Conservation (phyloP, 2,797 vertebrate genomes). For the Hoplostethus atlanticus region DNA sequence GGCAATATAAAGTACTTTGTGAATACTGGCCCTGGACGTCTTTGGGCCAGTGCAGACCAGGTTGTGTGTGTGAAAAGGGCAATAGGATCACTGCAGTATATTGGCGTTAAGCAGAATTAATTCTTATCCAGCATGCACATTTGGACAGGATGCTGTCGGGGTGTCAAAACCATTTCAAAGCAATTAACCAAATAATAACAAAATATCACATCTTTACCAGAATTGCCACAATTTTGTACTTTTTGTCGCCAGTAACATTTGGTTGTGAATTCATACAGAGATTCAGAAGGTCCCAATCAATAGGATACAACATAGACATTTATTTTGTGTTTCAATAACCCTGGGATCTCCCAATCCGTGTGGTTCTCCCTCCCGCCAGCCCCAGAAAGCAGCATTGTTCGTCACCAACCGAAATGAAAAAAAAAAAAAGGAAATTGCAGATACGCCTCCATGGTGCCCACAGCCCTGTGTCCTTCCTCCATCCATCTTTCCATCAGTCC, state of each 20-base stretch:
- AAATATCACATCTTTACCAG: constrained; percentile 67
- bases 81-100: background rate
- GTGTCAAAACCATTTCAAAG: constrained; percentile 37
- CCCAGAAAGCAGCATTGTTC: constrained; percentile 81
- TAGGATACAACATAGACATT: constrained; percentile 81
- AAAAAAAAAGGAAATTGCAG: constrained; percentile 49
- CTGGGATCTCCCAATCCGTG: constrained; percentile 47
- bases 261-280: constrained; percentile 79
- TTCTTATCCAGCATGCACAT: constrained; percentile 55
- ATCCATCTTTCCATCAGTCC: constrained; percentile 27
- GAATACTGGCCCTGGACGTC: background rate
- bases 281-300: constrained; percentile 73
- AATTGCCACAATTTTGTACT: constrained; percentile 65
- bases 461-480: constrained; percentile 24
- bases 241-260: constrained; percentile 76
- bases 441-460: constrained; percentile 50
- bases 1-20: background rate
- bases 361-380: constrained; percentile 49
- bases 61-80: constrained; percentile 17
- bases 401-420: constrained; percentile 58
- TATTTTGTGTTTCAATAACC: constrained; percentile 70
- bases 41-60: background rate
- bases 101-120: constrained; percentile 22
- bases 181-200: constrained; percentile 55
- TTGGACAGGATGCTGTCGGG: constrained; percentile 8